Base-by-base conservation (phyloP, 2,797 vertebrate species). In the Anas bahamensis region DNA sequence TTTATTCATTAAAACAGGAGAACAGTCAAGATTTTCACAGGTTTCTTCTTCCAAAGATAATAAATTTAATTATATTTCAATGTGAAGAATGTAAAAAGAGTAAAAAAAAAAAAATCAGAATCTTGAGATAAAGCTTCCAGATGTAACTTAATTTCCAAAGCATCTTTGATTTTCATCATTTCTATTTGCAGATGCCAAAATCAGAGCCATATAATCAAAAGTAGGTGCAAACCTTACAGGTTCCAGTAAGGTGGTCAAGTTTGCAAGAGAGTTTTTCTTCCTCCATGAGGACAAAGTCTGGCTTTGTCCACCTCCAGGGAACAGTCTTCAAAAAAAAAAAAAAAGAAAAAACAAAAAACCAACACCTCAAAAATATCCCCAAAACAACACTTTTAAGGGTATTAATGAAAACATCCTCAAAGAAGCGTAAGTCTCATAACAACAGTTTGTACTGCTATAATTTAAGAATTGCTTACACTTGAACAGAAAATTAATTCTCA, bases 41-140 rank as follows among this genome's bases (percentile, higher is more conserved):
- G 4, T 41, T 89, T 89, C 81, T 93, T 95, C 88, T 69, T 84
- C 41, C 77, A 86, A 73, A 14, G 53, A 82, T 57, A 84, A 50
- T 41, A 79, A 60, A 60, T 21, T 66, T 57, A 92, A 86, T 60
- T 78, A 55, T 35, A 52, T 77, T 77, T 89, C 66, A 78, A n/a
- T 61, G 80, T 16, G 39, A 94, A 87, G 7, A 52, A 8, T 22
- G 4, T 64, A 73, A 72, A 81, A 83, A 74, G 14, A 37, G 73
- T 68, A 61, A 90, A 74, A 84, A 56, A 90, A 74, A 84, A 56
- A 10, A 39, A 39, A 17, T 7, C 82, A 81, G 55, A 86, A 71
- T 74, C 81, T 86, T 78, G 66, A 92, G 66, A 72, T 4, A 74
- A 7, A n/a, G 17, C 21, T 93, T 82, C 72, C 55, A 90, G 37